These are phyloP conservation scores for Characodon lateralis DNA, from an alignment of 2,797 vertebrate species.

Conservation along the genomic window DNA sequence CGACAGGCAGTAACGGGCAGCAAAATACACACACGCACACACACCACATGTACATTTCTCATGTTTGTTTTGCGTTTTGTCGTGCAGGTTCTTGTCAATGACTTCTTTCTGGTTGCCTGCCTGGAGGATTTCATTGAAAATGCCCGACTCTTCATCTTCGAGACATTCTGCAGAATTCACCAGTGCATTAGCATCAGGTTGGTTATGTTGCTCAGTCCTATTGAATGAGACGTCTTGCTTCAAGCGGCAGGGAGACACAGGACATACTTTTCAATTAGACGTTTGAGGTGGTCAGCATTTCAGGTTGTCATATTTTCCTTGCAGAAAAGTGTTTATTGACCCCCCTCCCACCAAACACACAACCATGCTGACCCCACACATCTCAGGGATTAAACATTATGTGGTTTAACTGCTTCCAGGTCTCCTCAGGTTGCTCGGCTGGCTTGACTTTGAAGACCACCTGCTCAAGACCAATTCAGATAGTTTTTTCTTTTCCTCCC, in stretches of 20 bases:
- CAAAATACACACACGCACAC: too few relatives aligned
- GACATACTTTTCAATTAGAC: slow-evolving; percentile 26
- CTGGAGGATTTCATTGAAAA: slow-evolving; percentile 99
- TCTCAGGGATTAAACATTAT: slow-evolving; percentile 61
- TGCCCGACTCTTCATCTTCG: slow-evolving; percentile 97
- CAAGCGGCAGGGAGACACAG: slow-evolving; percentile 2
- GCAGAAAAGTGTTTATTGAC: slow-evolving; percentile 76
- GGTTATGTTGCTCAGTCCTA: slow-evolving; percentile 27
- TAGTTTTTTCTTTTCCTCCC: slow-evolving; percentile 34
- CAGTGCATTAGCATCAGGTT: slow-evolving; percentile 98
- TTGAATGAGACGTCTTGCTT: neutral
- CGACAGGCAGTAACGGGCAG: neutral
- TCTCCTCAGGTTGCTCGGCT: slow-evolving; percentile 57
- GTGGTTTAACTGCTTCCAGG: slow-evolving; percentile 70
- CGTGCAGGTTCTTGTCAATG: slow-evolving; percentile 93
- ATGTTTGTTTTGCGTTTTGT: slow-evolving; percentile 14
- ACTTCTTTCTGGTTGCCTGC: slow-evolving; percentile 97
- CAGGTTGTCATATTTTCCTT: slow-evolving; percentile 62
- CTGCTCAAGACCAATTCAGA: slow-evolving; percentile 57
- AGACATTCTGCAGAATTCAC: slow-evolving; percentile 98
- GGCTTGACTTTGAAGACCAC: slow-evolving; percentile 69
- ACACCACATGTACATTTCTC: neutral
- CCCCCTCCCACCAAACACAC: slow-evolving; percentile 34
- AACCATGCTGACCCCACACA: slow-evolving; percentile 56
- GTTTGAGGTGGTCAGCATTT: slow-evolving; percentile 41